Base-by-base conservation (phyloP, 2,888 invertebrate species). In the Cataglyphis albicans region DNA sequence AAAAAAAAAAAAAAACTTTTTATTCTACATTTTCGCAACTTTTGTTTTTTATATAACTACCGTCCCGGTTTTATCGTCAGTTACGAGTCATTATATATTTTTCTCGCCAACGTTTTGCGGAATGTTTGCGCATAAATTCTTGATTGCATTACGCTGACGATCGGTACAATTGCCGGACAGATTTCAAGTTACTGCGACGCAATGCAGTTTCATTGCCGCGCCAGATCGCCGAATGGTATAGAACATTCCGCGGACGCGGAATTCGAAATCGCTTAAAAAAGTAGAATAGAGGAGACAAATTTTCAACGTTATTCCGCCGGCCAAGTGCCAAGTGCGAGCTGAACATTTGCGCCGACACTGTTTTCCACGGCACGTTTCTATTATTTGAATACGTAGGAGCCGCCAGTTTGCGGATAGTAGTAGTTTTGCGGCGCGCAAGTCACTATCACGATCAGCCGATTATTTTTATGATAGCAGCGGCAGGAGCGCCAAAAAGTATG, bases 401-500 rank as follows among this genome's bases (percentile, higher is more conserved):
- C 29, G 29, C 21, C 68, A 64, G 75, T 75, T 75, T 57, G 70
- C 65, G 68, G 63, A 15, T 52, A n/a, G 82, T 52, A n/a, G 82
- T 70, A 83, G 86, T 76, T 82, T 44, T 41, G 38, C 25, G 21
- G 65, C 15, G 76, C 52, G 57, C 74, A 59, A 67, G 78, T 73
- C 61, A 72, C 65, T 67, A 48, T 57, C 55, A 29, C 52, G 65
- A 85, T 82, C 63, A 78, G 67, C 78, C 84, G 84, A 86, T 86
- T 86, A 85, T 83, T 87, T 85, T 78, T 70, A 81, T 85, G 80
- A 78, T 83, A 84, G 75, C 70, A 76, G 80, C 3, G 44, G 65
- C 78, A 64, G 84, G 64, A 74, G 74, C 65, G 80, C 55, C 63
- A 81, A 76, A 81, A 83, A 73, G 75, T 75, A 76, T 48, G 78